These are phyloP conservation scores for Ectemnius continuus DNA, from an alignment of 2,888 invertebrate species.

Conservation along the genomic window DNA sequence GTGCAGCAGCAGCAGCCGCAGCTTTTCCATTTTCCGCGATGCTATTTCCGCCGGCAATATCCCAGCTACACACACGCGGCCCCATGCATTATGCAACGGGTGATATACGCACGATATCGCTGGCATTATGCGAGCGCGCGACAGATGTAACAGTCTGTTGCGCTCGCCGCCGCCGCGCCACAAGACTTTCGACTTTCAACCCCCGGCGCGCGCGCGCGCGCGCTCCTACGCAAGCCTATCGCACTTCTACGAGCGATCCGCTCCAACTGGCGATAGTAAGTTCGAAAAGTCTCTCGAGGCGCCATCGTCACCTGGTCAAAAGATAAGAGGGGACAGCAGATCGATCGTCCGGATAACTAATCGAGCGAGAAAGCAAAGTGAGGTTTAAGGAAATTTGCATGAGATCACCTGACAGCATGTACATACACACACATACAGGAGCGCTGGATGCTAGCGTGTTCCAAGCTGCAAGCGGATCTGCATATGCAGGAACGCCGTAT, in stretches of 20 bases:
- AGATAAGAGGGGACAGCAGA: slow-evolving; percentile 1
- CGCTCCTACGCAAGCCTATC: background rate
- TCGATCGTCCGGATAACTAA: slow-evolving; percentile 29
- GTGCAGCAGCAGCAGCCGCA: slow-evolving; percentile 40
- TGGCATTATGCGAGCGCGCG: slow-evolving; percentile 60
- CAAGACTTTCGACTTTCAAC: slow-evolving; percentile 37
- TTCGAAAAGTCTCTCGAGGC: background rate
- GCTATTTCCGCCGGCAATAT: slow-evolving; percentile 57
- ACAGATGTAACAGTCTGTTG: slow-evolving; percentile 66
- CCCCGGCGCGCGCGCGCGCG: slow-evolving; percentile 8
- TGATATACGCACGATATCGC: slow-evolving; percentile 62
- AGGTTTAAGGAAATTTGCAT: slow-evolving; percentile 61
- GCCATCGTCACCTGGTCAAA: background rate
- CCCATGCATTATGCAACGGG: slow-evolving; percentile 65
- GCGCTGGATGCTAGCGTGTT: too few species aligned
- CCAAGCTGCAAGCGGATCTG: slow-evolving; percentile 58
- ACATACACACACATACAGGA: slow-evolving; percentile 27
- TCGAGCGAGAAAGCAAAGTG: slow-evolving; percentile 34
- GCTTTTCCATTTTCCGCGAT: slow-evolving; percentile 62
- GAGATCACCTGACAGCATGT: slow-evolving; percentile 53
- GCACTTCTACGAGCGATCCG: background rate
- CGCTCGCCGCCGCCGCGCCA: slow-evolving; percentile 32
- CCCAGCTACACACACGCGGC: slow-evolving; percentile 43
- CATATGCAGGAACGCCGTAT: slow-evolving; percentile 68
- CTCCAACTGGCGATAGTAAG: background rate